Conservation (phyloP, 2,113 vertebrate genomes). For the Leptobrachium ailaonicum region DNA sequence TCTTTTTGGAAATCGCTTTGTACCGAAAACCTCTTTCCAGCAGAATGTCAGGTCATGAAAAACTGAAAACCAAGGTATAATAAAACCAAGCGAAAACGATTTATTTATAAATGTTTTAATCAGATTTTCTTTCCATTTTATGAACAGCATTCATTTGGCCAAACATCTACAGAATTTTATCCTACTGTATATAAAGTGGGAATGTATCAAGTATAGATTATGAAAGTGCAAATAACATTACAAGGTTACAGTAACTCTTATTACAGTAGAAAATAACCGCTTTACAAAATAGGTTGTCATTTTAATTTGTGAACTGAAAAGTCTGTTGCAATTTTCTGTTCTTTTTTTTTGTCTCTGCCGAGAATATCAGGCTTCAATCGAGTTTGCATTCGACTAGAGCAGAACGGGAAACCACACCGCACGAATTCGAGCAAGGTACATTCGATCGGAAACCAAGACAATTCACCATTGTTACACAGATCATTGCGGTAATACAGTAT, state of each 20-base stretch:
- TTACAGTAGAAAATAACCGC: slow-evolving; percentile 93
- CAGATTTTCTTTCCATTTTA: slow-evolving; percentile 79
- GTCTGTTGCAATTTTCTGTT: slow-evolving; percentile 70
- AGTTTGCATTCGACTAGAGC: slow-evolving; percentile 56
- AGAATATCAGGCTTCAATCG: slow-evolving; percentile 85
- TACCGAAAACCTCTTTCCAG: too few relatives aligned
- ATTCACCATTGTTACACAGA: slow-evolving; percentile 64
- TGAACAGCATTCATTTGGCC: slow-evolving; percentile 91
- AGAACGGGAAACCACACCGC: slow-evolving; percentile 49
- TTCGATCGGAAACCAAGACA: slow-evolving; percentile 61
- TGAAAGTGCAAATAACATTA: slow-evolving; percentile 99
- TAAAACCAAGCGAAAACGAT: slow-evolving; percentile 64
- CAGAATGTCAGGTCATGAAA: too few relatives aligned
- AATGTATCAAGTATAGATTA: slow-evolving; percentile 99
- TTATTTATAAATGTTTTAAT: slow-evolving; percentile 87
- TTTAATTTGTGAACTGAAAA: slow-evolving; percentile 74
- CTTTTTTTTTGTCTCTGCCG: slow-evolving; percentile 73
- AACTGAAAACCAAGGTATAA: slow-evolving; percentile 50
- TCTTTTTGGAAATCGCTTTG: too few relatives aligned
- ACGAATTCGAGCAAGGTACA: slow-evolving; percentile 65
- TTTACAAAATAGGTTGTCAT: slow-evolving; percentile 94
- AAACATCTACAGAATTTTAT: slow-evolving; percentile 88
- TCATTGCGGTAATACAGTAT: slow-evolving; percentile 52
- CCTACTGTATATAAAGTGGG: slow-evolving; percentile 91
- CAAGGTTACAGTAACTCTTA: slow-evolving; percentile 85